These are phyloP conservation scores for Lutjanus argentimaculatus DNA, from an alignment of 2,797 vertebrate genomes.

Conservation along the genomic window DNA sequence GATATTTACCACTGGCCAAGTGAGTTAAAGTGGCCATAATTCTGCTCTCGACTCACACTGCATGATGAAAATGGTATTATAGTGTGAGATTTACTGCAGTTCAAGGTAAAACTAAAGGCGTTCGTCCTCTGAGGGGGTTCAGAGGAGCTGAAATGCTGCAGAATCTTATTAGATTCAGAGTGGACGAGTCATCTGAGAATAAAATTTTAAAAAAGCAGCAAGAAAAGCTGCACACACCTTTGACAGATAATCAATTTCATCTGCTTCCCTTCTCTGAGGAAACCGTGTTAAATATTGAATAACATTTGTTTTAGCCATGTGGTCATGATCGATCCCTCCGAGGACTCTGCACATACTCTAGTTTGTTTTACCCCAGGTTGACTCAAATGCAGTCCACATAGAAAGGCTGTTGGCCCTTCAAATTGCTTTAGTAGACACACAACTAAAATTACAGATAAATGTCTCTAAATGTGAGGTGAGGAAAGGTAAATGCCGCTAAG, in stretches of 20 bases:
- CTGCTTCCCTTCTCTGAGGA: slow-evolving; percentile 24
- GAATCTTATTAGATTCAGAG: slow-evolving; percentile 15
- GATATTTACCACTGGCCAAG: slow-evolving; percentile 76
- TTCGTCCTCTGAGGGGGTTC: slow-evolving; percentile 25
- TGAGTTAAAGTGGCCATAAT: slow-evolving; percentile 56
- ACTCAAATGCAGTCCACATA: neutral
- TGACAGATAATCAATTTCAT: slow-evolving; percentile 58
- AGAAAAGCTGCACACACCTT: slow-evolving; percentile 22
- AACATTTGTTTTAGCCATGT: slow-evolving; percentile 52
- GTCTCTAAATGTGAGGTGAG: slow-evolving; percentile 24
- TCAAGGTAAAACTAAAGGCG: slow-evolving; percentile 26
- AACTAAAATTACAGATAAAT: slow-evolving; percentile 32
- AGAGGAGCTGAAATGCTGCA: slow-evolving; percentile 21
- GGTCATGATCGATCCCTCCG: slow-evolving; percentile 29
- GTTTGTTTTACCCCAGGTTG: slow-evolving; percentile 21
- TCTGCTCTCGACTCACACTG: slow-evolving; percentile 42
- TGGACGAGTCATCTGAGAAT: slow-evolving; percentile 15
- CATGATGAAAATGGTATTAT: slow-evolving; percentile 27
- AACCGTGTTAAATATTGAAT: slow-evolving; percentile 48
- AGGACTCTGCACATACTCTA: slow-evolving; percentile 25
- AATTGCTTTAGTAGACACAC: slow-evolving; percentile 2
- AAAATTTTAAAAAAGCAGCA: slow-evolving; percentile 13
- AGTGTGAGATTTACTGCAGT: slow-evolving; percentile 30
- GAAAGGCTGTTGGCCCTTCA: neutral
- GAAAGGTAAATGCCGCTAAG: slow-evolving; percentile 34